Conservation (phyloP, 1,140 invertebrate genomes). For the Agrilus planipennis region DNA sequence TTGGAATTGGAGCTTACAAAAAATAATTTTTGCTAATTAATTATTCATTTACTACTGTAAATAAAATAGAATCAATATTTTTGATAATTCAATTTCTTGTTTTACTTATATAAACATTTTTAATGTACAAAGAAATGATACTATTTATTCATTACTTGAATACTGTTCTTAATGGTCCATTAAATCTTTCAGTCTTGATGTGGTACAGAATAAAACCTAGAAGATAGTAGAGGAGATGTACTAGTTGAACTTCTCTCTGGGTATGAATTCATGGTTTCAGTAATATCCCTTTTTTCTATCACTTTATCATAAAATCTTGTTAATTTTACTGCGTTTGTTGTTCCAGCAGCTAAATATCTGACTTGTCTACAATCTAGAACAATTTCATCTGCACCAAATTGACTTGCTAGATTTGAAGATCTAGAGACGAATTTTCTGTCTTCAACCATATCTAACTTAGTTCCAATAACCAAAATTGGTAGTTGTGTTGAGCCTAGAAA, state of each 20-base stretch:
- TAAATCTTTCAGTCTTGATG: slow-evolving; percentile 27
- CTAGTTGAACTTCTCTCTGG: slow-evolving; percentile 20
- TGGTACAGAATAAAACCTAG: slow-evolving; percentile 28
- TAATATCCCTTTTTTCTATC: slow-evolving; percentile 22
- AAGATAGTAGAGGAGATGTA: slow-evolving; percentile 21
- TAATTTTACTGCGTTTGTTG: slow-evolving; percentile 82
- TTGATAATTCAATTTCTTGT: too few relatives aligned
- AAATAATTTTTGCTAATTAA: too few relatives aligned
- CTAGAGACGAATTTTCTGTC: slow-evolving; percentile 48
- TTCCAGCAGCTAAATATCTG: slow-evolving; percentile 80
- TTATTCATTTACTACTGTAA: too few relatives aligned
- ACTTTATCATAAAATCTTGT: slow-evolving; percentile 91
- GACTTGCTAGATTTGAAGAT: slow-evolving; percentile 53
- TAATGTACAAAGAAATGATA: too few relatives aligned
- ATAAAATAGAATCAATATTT: too few relatives aligned
- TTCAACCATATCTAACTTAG: slow-evolving; percentile 76
- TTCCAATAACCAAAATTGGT: slow-evolving; percentile 87
- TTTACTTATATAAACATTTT: too few relatives aligned
- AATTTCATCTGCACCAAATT: slow-evolving; percentile 90
- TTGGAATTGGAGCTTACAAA: slow-evolving; percentile 9
- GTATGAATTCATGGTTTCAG: slow-evolving; percentile 15
- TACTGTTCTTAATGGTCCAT: too few relatives aligned
- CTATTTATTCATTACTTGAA: too few relatives aligned
- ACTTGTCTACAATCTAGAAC: slow-evolving; percentile 70
- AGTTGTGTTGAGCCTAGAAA: slow-evolving; percentile 76